Base-by-base conservation (phyloP, 2,113 vertebrate species). In the Melanocharis versteri region DNA sequence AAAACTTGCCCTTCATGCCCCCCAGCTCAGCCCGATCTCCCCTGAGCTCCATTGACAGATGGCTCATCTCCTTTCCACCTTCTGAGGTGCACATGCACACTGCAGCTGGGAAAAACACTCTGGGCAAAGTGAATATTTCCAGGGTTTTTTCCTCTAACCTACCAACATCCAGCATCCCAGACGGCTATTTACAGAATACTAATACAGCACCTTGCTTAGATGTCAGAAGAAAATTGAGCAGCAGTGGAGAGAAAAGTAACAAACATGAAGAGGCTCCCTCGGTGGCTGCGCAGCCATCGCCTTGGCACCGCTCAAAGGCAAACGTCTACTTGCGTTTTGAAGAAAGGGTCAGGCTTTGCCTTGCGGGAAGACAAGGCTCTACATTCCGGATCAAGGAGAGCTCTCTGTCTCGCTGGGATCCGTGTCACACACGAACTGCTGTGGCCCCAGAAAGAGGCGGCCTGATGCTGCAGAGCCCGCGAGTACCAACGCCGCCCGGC, bases 381-480 rank as follows among this genome's bases (percentile, higher is more conserved):
- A 1, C 17, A 53, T 3, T 60, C 31, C 23, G 51, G 39, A 28
- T 27, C 24, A 3, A 26, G 44, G 18, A 54, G 10, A 35, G 35
- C 9, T n/a, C 54, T 73, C 21, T 23, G 28, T 19, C 51, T 26
- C 18, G 4, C 4, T 23, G 37, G 31, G 33, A 71, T 16, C 37
- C 24, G 0, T 0, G 5, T 48, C n/a, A 20, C 30, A 1, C 57
- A 16, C 12, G 4, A 27, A 5, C 6, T 4, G 47, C 10, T 9
- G 42, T 1, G 20, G 21, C 8, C 16, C 2, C 1, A 30, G 13
- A 28, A 31, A 31, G 37, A 15, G 14, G 7, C 0, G 8, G n/a
- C 47, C 18, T 22, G 37, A 64, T 5, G 18, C 37, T 27, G 58
- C 58, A 16, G 30, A 12, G 13, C 45, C 35, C 10, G 13, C 13